Base-by-base conservation (phyloP, 2,797 vertebrate species). In the Periophthalmus magnuspinnatus region DNA sequence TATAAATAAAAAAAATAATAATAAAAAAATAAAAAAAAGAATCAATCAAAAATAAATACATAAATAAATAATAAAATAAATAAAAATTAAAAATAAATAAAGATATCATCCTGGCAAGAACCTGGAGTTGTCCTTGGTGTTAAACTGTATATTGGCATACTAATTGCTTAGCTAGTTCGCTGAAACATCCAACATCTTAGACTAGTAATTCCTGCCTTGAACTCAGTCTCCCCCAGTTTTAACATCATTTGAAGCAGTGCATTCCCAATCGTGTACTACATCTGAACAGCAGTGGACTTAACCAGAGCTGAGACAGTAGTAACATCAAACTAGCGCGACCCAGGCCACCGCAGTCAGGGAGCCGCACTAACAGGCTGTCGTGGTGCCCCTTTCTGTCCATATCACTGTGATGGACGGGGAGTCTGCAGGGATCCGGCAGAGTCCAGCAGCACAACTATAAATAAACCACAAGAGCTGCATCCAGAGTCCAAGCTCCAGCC, bases 391-490 rank as follows among this genome's bases (percentile, higher is more conserved):
- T 63, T 81, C 70, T 69, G 76, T 65, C 60, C 61, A 54, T 54
- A 61, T 62, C 71, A 71, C 75, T 83, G 67, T 78, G 68, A 75
- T 28, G 69, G 72, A 71, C 69, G 57, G 74, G 57, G 65, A 59
- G 69, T 75, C 69, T 80, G 68, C 69, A 0, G 54, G 70, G 57
- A 76, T 47, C 69, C 1, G 22, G 58, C 1, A 22, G 58, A 72
- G 47, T 38, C 28, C 11, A 54, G 38, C 36, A 68, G 45, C 64
- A 70, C 32, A 55, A 69, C 70, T 32, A 60, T 13, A 75, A 38
- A 73, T 63, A 54, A 60, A 69, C 70, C 68, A 75, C 34, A 22
- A 62, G 50, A 34, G 59, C 38, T 45, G 21, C 36, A 45, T 63
- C 11, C 33, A 45, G 13, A 14, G 62, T 64, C 14, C 62, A 48